phyloP scores from a whole-genome alignment of 2,113 vertebrate species.

The Cygnus buccinator region DNA sequence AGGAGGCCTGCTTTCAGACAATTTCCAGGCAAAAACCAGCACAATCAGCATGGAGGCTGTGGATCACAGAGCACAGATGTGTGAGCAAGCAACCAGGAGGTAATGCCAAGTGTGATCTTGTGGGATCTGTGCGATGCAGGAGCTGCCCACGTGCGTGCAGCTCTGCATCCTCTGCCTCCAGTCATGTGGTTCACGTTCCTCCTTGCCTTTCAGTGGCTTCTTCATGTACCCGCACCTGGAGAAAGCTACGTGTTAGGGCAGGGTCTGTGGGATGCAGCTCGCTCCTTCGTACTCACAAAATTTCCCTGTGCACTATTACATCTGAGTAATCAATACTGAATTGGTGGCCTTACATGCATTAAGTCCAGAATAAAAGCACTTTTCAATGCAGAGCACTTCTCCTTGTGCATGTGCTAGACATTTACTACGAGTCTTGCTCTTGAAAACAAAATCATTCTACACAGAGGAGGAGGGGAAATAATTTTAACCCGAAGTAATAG shows the following conservation, averaged over 20 bases:
- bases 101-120: accelerated
- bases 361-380: not conserved
- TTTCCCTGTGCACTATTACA: not conserved
- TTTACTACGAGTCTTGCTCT: not conserved
- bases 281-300: accelerated
- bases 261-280: not conserved
- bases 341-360: not conserved
- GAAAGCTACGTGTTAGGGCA: accelerated
- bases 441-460: not conserved
- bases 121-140: not conserved
- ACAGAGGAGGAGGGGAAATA: not conserved
- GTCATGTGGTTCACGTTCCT: not conserved
- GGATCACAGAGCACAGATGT: accelerated
- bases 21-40: not conserved
- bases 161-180: not conserved
- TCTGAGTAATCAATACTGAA: accelerated
- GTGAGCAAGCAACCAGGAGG: accelerated
- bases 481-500: not conserved
- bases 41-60: accelerated
- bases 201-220: not conserved
- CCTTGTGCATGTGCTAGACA: accelerated
- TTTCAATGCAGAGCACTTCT: accelerated
- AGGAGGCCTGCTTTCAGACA: accelerated
- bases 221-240: not conserved
- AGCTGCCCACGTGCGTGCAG: not conserved